Evolutionary conservation across 2,888 invertebrate genomes (phyloP), one percentile per base, ranked within the genome.

Genomic region (Hydrotaea cyrtoneurina): DNA sequence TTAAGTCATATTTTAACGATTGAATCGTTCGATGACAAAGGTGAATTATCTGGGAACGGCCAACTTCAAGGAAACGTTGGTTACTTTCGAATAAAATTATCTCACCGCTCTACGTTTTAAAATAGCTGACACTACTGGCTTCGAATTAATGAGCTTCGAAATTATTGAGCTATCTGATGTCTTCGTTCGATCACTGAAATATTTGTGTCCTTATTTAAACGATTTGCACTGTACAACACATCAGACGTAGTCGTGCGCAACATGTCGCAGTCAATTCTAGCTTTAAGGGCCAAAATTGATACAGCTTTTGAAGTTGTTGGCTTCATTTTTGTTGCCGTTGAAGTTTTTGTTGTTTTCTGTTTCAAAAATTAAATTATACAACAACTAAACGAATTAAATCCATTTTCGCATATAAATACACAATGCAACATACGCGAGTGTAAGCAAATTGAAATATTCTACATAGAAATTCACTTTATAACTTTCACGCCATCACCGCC

Each of bases 391-490:
- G 83, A 80, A 80, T 80, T 80, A 80, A 83, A 80, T 69, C 59
- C 69, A 43, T 55, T 79, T 76, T 76, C 17, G 23, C 21, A 62
- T 39, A 39, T 39, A 39, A 39, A 39, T 13, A 8, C 11, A 39
- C 39, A 39, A 39, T 39, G 39, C 2, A 10, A 10, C 39, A 10
- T 39, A 10, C 10, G 13, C 10, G 8, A 8, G 39, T 8, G 11
- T 8, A 10, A 39, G 39, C 39, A 39, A 31, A 73, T n/a, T 11
- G 19, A 64, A 50, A 26, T 55, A 50, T 31, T 31, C 31, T 76
- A 83, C 83, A 83, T 66, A 72, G 76, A 79, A 83, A 79, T 79
- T 50, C 83, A 79, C 79, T 83, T 83, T 79, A 76, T 13, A 83
- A 83, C 76, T 83, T 83, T 79, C 17, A 39, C 43, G 69, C 43